Base-by-base conservation (phyloP, 2,888 invertebrate species). In the Deroplatys truncata region DNA sequence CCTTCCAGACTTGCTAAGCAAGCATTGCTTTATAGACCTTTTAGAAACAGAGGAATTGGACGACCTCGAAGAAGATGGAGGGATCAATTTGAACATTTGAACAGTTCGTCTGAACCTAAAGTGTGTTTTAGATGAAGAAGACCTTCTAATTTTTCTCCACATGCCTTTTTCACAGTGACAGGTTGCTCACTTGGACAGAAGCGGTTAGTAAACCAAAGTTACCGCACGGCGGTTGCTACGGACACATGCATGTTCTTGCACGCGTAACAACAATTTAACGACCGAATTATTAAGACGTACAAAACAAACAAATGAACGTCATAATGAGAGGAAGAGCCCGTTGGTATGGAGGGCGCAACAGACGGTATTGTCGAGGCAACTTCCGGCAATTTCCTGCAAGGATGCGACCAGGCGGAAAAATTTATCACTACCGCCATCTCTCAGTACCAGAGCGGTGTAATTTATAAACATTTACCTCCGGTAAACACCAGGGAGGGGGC, bases 351-450 rank as follows among this genome's bases (percentile, higher is more conserved):
- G 56, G 56, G 56, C 4, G 29, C 82, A 82, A 31, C 29, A 86
- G 29, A 56, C 87, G 83, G 83, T 5, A 83, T 72, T 72, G 87
- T n/a, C 16, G n/a, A 29, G 20, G n/a, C 43, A 72, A 87, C 83
- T 82, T 87, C 87, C 83, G 82, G 87, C 35, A 87, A 87, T 87
- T 87, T 87, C 82, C 25, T 87, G 87, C 83, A 29, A 82, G 35
- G 35, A 13, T n/a, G 83, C 85, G 56, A 56, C 49, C 82, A 83
- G 29, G 83, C 87, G 83, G 87, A 87, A 87, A 87, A 82, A 83
- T 28, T 16, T 35, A 56, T 28, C 28, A n/a, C 49, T 56, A 85
- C 49, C 49, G 56, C 85, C 43, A 43, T 86, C 86, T 72, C 56
- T 20, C 20, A 72, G 56, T 20, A 56, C 56, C 56, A 20, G 20